Evolutionary conservation across 2,113 vertebrate genomes (phyloP), one percentile per base, ranked within the genome.

Genomic region (Machaerirhynchus nigripectus): DNA sequence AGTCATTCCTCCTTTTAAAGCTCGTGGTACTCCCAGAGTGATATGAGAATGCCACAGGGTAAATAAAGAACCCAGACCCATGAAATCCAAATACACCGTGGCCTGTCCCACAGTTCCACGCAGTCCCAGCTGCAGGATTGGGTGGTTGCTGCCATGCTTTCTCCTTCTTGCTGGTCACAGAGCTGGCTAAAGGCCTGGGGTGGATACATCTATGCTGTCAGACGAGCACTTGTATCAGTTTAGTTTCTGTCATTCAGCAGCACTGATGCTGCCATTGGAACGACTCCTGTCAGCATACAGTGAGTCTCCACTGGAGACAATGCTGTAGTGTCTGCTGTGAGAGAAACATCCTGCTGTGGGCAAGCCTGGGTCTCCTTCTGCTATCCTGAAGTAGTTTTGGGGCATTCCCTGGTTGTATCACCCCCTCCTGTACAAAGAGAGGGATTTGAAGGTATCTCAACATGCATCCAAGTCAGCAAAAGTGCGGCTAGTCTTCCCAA

Each of bases 31-130:
- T 90, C 30, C 10, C 21, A 47, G 44, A 26, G 9, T 28, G 15
- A 55, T 44, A 40, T 18, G 63, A 75, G 60, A n/a, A 27, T 59
- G 35, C 42, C 37, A 47, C 7, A 42, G 16, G 9, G 31, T 69
- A 76, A 76, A 88, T 53, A 57, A 90, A 79, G 44, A 57, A 24
- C 37, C 17, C 39, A 56, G 35, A 21, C 7, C 9, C 47, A 9
- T 26, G 40, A 59, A 75, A 60, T 81, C 83, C 55, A 73, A 14
- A 26, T 19, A 39, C 44, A 22, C 4, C 4, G 33, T 71, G 49
- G 12, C 20, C 49, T 75, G 61, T 39, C 20, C 8, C 11, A 15
- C 24, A 14, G 28, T 39, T 44, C 67, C n/a, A 42, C 0, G 0
- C 60, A 65, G 26, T 47, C n/a, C 26, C 33, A 17, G 47, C 28